Evolutionary conservation across 2,888 invertebrate genomes (phyloP).

Genomic region (Scotopteryx bipunctaria): DNA sequence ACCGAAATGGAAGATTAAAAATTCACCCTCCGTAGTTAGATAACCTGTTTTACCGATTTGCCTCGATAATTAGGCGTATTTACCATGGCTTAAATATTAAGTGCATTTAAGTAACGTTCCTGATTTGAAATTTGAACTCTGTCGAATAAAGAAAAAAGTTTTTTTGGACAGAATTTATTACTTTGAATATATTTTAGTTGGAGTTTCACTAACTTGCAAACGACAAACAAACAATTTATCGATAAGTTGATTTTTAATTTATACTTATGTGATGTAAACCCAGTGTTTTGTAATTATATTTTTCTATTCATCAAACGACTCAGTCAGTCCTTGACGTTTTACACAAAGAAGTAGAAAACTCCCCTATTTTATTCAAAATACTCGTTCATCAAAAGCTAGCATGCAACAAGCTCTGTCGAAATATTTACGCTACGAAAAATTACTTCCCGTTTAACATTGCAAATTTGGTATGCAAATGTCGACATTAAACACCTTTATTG

Average conservation of each 20-base stretch:
- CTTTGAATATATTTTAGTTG: no score
- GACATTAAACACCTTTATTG: slow-evolving; percentile 73
- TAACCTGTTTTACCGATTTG: slow-evolving; percentile 49
- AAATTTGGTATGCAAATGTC: slow-evolving; percentile 69
- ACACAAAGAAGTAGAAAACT: neutral
- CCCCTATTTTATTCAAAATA: slow-evolving; percentile 23
- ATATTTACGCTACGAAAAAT: slow-evolving; percentile 44
- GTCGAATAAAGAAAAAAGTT: no score
- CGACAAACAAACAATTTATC: no score
- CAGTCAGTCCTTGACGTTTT: neutral
- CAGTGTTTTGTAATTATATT: no score
- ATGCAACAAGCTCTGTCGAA: slow-evolving; percentile 43
- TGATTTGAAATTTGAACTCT: neutral
- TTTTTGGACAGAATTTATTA: no score
- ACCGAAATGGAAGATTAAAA: slow-evolving; percentile 52
- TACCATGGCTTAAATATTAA: slow-evolving; percentile 41
- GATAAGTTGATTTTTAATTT: no score
- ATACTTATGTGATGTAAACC: no score
- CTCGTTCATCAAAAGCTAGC: slow-evolving; percentile 31
- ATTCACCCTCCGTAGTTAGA: slow-evolving; percentile 47
- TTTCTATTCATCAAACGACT: neutral
- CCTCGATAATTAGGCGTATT: slow-evolving; percentile 56
- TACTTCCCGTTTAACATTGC: slow-evolving; percentile 52
- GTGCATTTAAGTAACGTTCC: slow-evolving; percentile 1
- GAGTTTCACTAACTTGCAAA: no score